phyloP scores from a whole-genome alignment of 2,797 vertebrate species.

The Rallus crepitans region DNA sequence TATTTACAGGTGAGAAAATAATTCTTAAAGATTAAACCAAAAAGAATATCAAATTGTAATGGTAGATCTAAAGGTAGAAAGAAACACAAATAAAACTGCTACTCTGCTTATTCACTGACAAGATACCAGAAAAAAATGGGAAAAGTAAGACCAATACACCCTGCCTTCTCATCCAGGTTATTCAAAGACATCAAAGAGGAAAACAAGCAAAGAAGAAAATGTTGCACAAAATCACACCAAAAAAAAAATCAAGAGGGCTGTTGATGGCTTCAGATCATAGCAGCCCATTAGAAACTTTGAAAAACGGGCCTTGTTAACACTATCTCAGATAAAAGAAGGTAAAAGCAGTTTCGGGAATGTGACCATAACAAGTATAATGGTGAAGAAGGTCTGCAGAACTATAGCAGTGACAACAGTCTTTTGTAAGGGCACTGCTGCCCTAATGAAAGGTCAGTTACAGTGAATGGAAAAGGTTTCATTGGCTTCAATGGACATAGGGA shows the following conservation, averaged over 20 bases:
- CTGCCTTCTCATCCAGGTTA: conserved; percentile 13
- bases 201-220: conserved; percentile 27
- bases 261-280: conserved; percentile 36
- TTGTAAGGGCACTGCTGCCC: background rate
- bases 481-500: background rate
- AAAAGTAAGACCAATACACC: background rate
- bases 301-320: conserved; percentile 33
- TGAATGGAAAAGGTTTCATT: conserved; percentile 12
- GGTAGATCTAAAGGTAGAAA: background rate
- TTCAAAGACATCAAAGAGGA: conserved; percentile 29
- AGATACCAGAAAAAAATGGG: background rate
- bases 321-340: conserved; percentile 24
- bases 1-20: background rate
- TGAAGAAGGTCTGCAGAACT: conserved; percentile 34
- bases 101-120: background rate
- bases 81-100: background rate
- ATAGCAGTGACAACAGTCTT: background rate
- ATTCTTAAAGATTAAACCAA: background rate
- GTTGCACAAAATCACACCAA: background rate
- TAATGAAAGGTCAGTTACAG: conserved; percentile 34
- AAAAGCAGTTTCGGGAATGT: conserved; percentile 43
- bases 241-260: background rate
- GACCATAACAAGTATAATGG: conserved; percentile 11
- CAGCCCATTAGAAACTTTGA: conserved; percentile 42
- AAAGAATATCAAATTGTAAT: background rate